phyloP scores from a whole-genome alignment of 1,140 invertebrate genomes.

The Chymomyza costata region DNA sequence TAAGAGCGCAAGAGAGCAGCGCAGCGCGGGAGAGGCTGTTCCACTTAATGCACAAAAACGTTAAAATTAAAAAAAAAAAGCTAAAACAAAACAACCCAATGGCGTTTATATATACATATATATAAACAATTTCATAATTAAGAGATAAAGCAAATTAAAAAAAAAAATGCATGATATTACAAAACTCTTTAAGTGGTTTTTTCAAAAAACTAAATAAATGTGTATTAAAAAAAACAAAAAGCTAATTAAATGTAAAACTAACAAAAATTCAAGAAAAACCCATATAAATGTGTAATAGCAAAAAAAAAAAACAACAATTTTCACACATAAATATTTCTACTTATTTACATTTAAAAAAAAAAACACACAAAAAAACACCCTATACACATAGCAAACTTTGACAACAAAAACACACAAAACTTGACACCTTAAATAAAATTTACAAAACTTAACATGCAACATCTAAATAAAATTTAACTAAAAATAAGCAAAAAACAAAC shows the following conservation, averaged over 20 bases:
- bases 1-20: not conserved
- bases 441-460: conserved; percentile 48
- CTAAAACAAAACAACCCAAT: conserved; percentile 46
- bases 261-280: conserved; percentile 21
- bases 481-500: conserved; percentile 48
- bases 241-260: conserved; percentile 55
- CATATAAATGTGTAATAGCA: conserved; percentile 36
- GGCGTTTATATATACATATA: too few relatives aligned
- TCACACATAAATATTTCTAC: conserved; percentile 39
- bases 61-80: conserved; percentile 23
- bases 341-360: conserved; percentile 11
- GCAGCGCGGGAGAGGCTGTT: conserved; percentile 41
- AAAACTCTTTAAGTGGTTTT: conserved; percentile 55
- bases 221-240: conserved; percentile 33
- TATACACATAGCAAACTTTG: conserved; percentile 29
- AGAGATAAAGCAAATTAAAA: conserved; percentile 26
- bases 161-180: conserved; percentile 18
- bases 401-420: too few relatives aligned
- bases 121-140: conserved; percentile 34
- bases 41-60: conserved; percentile 10
- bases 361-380: conserved; percentile 2
- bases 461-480: conserved; percentile 67
- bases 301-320: conserved; percentile 29
- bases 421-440: conserved; percentile 67
- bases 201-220: conserved; percentile 66